Evolutionary conservation across 2,797 vertebrate species (phyloP).

Genomic region (Mormyrops boulengeri): DNA sequence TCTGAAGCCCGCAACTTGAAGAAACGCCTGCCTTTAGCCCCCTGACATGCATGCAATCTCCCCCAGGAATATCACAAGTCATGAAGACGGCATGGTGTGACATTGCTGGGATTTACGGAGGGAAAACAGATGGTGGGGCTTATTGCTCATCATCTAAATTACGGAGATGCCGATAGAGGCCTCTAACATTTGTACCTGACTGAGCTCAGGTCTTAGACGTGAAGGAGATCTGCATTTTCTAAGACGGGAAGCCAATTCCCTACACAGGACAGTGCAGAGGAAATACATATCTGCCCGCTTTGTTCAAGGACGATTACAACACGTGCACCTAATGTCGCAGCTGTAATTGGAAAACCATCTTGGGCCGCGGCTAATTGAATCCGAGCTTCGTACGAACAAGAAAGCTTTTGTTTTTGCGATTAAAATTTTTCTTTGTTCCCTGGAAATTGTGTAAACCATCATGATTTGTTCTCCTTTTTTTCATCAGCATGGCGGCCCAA

Average conservation of each 20-base stretch:
- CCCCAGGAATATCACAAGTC: background rate
- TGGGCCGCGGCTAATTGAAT: background rate
- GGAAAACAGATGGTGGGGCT: background rate
- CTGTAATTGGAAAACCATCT: background rate
- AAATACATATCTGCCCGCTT: background rate
- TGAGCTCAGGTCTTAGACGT: background rate
- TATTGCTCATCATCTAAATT: background rate
- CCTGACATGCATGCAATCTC: background rate
- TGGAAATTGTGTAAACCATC: background rate
- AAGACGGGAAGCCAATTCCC: background rate
- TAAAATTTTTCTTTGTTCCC: background rate
- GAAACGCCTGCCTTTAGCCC: background rate
- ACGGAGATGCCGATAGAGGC: background rate
- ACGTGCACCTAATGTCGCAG: background rate
- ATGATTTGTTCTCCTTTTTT: background rate
- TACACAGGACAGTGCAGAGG: background rate
- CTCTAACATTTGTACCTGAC: background rate
- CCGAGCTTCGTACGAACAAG: background rate
- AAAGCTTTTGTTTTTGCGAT: background rate
- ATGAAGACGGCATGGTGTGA: background rate
- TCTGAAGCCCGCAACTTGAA: background rate
- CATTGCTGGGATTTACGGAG: background rate
- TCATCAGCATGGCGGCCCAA: background rate
- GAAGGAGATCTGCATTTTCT: background rate
- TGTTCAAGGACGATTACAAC: background rate